Evolutionary conservation across 2,888 invertebrate genomes (phyloP).

Genomic region (Calameuta filiformis): DNA sequence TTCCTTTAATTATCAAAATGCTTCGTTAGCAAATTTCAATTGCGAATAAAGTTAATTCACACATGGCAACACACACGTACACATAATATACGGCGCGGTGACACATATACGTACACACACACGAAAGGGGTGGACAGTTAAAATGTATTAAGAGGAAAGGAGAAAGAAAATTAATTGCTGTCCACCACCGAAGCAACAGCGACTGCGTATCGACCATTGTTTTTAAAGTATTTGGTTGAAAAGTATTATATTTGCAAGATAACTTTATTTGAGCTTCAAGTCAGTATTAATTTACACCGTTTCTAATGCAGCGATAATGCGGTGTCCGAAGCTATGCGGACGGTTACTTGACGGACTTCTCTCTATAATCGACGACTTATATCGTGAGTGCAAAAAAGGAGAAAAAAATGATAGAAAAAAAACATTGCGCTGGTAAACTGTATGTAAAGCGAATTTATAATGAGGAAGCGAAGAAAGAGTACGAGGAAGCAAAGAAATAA

Average conservation of each 20-base stretch:
- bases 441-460: not conserved
- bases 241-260: constrained; percentile 16
- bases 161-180: constrained; percentile 15
- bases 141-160: not conserved
- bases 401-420: not conserved
- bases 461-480: not conserved
- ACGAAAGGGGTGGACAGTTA: not conserved
- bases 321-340: not conserved
- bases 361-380: not conserved
- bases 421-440: not conserved
- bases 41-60: not conserved
- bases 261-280: not conserved
- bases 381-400: not conserved
- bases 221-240: constrained; percentile 27
- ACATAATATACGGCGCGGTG: not conserved
- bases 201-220: constrained; percentile 23
- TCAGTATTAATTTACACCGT: not conserved
- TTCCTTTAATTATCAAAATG: constrained; percentile 14
- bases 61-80: not conserved
- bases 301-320: not conserved
- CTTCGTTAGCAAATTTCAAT: constrained; percentile 12
- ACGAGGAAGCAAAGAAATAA: not conserved
- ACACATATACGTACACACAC: not conserved
- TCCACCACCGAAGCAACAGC: constrained; percentile 18
- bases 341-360: not conserved